Evolutionary conservation across 1,140 invertebrate genomes (phyloP).

Genomic region (Formica selysi): DNA sequence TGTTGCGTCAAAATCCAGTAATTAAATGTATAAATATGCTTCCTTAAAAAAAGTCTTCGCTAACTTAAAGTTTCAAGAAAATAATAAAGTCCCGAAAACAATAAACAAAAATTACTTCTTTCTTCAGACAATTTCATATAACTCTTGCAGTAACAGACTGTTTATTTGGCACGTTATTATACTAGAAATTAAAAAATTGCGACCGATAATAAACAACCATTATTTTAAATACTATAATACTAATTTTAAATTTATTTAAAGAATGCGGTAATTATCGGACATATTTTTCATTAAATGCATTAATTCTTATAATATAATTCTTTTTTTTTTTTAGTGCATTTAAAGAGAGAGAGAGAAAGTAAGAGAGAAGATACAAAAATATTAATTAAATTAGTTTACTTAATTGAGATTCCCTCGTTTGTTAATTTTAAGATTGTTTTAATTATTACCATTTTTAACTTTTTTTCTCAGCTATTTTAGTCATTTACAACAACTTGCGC

Average conservation of each 20-base stretch:
- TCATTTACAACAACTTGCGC: not conserved
- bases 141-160: not conserved
- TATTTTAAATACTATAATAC: not conserved
- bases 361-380: not conserved
- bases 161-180: not conserved
- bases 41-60: slow-evolving; percentile 22
- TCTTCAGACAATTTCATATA: not conserved
- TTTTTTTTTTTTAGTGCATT: not conserved
- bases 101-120: not conserved
- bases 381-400: not conserved
- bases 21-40: not conserved
- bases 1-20: not conserved
- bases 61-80: not conserved
- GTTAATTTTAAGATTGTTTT: not conserved
- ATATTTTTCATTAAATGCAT: slow-evolving; percentile 8
- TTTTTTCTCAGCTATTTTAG: slow-evolving; percentile 1
- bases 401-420: not conserved
- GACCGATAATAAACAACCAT: not conserved
- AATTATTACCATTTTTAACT: not conserved
- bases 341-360: not conserved
- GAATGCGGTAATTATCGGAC: slow-evolving; percentile 10
- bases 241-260: slow-evolving; percentile 34
- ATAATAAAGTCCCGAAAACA: not conserved
- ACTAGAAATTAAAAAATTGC: not conserved
- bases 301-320: slow-evolving; percentile 1